Conservation (phyloP, 1,140 invertebrate species). For the Cydia strobilella region DNA sequence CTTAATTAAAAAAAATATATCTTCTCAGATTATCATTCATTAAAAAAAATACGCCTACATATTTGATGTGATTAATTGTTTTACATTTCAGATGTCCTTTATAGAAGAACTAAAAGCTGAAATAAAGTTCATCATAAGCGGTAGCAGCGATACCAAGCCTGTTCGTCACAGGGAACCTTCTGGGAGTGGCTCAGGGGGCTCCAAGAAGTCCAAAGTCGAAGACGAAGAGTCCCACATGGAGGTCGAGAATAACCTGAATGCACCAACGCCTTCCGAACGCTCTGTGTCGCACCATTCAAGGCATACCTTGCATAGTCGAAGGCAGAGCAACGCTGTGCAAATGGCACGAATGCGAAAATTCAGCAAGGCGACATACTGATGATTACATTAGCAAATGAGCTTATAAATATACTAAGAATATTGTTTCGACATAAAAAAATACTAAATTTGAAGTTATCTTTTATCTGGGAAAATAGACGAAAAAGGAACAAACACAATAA, state of each 20-base stretch:
- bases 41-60: no score
- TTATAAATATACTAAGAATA: neutral
- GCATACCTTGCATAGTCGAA: slow-evolving; percentile 62
- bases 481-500: no score
- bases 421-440: neutral
- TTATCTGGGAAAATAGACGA: no score
- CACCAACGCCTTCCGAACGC: slow-evolving; percentile 61
- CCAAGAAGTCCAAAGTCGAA: slow-evolving; percentile 49
- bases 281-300: slow-evolving; percentile 59
- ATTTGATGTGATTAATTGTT: neutral
- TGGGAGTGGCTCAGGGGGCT: slow-evolving; percentile 59
- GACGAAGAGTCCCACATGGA: slow-evolving; percentile 53
- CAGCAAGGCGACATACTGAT: slow-evolving; percentile 39
- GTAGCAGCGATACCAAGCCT: slow-evolving; percentile 86
- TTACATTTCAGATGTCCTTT: slow-evolving; percentile 82
- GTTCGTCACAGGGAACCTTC: slow-evolving; percentile 73
- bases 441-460: no score
- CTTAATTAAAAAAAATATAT: no score
- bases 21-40: no score
- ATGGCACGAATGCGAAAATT: slow-evolving; percentile 66
- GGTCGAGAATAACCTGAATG: slow-evolving; percentile 46
- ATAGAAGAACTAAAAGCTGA: slow-evolving; percentile 86
- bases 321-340: slow-evolving; percentile 67
- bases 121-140: slow-evolving; percentile 87
- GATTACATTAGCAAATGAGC: neutral